Evolutionary conservation across 2,113 vertebrate species (phyloP).

Genomic region (Daphoenositta chrysoptera): DNA sequence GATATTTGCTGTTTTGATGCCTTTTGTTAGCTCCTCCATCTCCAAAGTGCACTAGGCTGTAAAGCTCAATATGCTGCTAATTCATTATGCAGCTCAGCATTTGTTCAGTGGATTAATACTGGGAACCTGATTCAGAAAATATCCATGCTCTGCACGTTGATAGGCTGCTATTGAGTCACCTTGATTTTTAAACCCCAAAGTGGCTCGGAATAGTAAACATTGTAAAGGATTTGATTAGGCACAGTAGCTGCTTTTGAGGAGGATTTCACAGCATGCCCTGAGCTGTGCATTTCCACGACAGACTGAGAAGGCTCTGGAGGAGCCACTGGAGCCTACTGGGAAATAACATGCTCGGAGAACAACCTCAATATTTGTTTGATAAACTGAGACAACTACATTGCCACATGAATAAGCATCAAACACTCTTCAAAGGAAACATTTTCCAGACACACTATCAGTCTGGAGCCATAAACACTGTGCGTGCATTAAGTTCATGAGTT

Average conservation of each 20-base stretch:
- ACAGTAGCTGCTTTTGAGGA: background rate
- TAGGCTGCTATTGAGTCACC: background rate
- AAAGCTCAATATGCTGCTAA: background rate
- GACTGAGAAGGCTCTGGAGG: background rate
- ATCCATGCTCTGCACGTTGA: background rate
- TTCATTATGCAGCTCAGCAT: background rate
- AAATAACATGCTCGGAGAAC: background rate
- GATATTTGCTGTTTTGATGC: background rate
- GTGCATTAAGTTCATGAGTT: background rate
- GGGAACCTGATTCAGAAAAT: background rate
- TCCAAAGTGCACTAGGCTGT: background rate
- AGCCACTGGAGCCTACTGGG: background rate
- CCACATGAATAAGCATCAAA: constrained; percentile 1
- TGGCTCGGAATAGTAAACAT: background rate
- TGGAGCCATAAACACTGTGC: background rate
- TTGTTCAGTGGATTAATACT: background rate
- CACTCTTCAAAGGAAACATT: constrained; percentile 21
- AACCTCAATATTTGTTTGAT: background rate
- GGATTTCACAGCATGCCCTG: background rate
- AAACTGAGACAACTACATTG: constrained; percentile 9
- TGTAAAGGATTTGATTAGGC: background rate
- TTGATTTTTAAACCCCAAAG: background rate
- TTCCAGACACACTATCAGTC: background rate
- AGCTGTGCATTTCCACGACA: background rate
- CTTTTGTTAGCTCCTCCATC: background rate